Evolutionary conservation across 2,888 invertebrate species (phyloP).

Genomic region (Scaeva pyrastri): DNA sequence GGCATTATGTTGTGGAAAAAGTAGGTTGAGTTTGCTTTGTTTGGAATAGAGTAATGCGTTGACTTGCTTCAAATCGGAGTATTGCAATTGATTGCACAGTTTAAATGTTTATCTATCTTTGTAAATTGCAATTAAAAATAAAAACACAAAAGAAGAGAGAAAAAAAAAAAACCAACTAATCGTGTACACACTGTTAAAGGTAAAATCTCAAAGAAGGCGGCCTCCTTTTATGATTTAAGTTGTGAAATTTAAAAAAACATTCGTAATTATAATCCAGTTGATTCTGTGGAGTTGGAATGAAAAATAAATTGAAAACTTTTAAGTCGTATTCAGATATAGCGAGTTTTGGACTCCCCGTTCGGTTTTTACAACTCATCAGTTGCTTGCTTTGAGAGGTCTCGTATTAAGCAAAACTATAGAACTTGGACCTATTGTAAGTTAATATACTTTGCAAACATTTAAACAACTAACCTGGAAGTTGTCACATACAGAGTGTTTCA

Average conservation of each 20-base stretch:
- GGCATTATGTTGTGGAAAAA: conserved; percentile 13
- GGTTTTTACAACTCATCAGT: too few relatives aligned
- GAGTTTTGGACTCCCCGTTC: too few relatives aligned
- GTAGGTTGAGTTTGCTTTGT: conserved; percentile 55
- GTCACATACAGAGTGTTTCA: too few relatives aligned
- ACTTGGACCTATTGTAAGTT: too few relatives aligned
- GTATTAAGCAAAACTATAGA: too few relatives aligned
- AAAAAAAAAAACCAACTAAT: not conserved
- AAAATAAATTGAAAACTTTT: not conserved
- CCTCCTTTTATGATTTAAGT: conserved; percentile 1
- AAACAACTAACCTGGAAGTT: too few relatives aligned
- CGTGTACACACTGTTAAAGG: not conserved
- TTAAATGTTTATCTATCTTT: conserved; percentile 18
- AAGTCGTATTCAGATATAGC: too few relatives aligned
- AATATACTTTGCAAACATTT: too few relatives aligned
- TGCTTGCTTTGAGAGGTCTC: too few relatives aligned
- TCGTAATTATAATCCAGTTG: not conserved
- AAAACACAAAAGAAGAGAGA: too few relatives aligned
- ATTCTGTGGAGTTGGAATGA: not conserved
- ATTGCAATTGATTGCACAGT: conserved; percentile 19
- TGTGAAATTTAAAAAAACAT: not conserved
- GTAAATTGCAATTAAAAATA: conserved; percentile 29
- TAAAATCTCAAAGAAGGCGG: not conserved
- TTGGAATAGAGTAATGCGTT: conserved; percentile 26
- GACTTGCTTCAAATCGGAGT: conserved; percentile 2